A percentile compares a stretch with the other conserved stretches of the same genome.
phyloP scores from a whole-genome alignment of 2,113 vertebrate genomes.

The Ammospiza caudacuta region DNA sequence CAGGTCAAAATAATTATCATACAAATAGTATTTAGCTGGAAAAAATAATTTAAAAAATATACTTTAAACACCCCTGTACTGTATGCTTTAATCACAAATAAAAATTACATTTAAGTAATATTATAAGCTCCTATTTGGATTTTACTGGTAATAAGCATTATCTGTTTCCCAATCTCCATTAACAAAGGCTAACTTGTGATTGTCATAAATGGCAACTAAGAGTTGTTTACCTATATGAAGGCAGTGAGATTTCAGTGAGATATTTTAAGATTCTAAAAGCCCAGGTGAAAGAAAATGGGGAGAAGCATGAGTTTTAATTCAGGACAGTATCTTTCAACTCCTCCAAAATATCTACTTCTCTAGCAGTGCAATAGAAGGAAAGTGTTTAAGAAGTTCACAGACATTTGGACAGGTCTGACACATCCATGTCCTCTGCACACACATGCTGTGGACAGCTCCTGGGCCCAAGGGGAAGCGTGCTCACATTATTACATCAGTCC shows the following conservation, averaged over 20 bases:
- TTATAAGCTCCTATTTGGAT: not conserved
- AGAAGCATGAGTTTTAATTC: not conserved
- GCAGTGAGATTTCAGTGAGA: not conserved
- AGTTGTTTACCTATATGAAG: not conserved
- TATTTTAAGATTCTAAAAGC: not conserved
- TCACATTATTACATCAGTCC: not conserved
- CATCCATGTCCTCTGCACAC: not conserved
- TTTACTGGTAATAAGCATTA: not conserved
- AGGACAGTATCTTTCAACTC: not conserved
- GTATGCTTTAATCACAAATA: not conserved
- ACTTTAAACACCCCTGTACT: not conserved
- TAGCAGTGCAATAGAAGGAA: not conserved
- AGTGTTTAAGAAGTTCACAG: not conserved
- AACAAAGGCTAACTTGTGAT: not conserved
- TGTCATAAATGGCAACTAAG: not conserved
- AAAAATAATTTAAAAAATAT: not conserved
- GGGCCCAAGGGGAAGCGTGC: not conserved
- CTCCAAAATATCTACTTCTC: not conserved
- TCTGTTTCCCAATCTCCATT: not conserved
- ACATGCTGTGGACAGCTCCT: accelerated
- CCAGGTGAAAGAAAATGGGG: not conserved
- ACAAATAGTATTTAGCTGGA: slow-evolving; percentile 94
- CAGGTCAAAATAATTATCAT: slow-evolving; percentile 96
- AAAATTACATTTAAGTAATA: not conserved
- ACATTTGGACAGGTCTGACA: not conserved